Evolutionary conservation across 2,113 vertebrate genomes (phyloP), one percentile per base, ranked within the genome.

Genomic region (Mormyrus iriodes): DNA sequence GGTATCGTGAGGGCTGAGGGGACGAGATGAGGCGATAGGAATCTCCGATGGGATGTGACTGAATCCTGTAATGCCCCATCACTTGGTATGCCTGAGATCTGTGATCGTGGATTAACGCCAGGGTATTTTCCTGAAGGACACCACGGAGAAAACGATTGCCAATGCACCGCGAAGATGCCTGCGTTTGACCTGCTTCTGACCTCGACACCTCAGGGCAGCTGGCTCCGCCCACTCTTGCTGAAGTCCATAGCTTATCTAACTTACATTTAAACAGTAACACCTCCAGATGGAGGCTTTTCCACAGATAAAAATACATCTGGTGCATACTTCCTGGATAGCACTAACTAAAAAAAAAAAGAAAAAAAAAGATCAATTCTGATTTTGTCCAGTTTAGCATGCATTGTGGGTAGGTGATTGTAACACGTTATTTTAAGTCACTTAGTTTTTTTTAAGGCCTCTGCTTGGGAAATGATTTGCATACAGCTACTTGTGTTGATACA

Each of bases 371-470:
- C 93, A 92, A 93, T 92, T 92, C 92, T 94, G 95, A 95, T 95
- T 95, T 92, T 89, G 93, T 95, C 92, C 93, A 92, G 90, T 91
- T 94, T 94, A 93, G 93, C 89, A 82, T 93, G 91, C 91, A 93
- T 93, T 90, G 93, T 93, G 83, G 93, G 94, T 94, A 91, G 92
- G 93, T 96, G 96, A 96, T 96, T 96, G 96, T 96, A 95, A 93
- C 94, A 93, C 94, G 93, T 93, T 94, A 86, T 85, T 93, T 91
- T 94, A 95, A 94, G 96, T 93, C 95, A 95, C 95, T 94, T 95
- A 88, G 92, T 92, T 91, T 93, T 94, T n/a, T 95, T 91, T 96
- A 96, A 96, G 95, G 95, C 96, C 96, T 96, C 94, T 95, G 93
- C 92, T 95, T 92, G 94, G 95, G 93, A 94, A 91, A 94, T 88